Conservation (phyloP, 2,797 vertebrate species). For the Nothura maculosa region DNA sequence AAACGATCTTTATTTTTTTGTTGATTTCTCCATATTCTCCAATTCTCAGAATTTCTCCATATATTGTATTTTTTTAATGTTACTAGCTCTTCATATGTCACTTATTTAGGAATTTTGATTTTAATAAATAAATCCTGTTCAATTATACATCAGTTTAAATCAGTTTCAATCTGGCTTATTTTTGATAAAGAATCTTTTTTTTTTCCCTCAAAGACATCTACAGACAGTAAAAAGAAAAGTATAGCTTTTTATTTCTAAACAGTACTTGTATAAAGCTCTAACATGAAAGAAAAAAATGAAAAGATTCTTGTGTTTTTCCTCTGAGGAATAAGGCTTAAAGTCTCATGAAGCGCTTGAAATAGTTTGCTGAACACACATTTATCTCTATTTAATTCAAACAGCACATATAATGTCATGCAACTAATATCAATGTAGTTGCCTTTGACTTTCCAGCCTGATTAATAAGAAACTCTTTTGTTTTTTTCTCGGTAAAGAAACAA, state of each 20-base stretch:
- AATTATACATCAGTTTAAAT: neutral
- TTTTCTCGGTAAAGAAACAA: neutral
- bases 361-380: neutral
- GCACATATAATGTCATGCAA: neutral
- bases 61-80: neutral
- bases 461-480: neutral
- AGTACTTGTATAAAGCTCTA: neutral
- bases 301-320: neutral
- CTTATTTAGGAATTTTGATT: neutral
- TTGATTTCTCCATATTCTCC: neutral
- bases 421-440: neutral
- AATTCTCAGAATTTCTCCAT: neutral
- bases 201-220: neutral
- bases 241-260: neutral
- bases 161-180: neutral
- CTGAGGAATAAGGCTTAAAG: rapidly evolving
- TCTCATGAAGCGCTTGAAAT: neutral
- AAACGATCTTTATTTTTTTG: neutral
- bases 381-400: neutral
- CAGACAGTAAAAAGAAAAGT: neutral
- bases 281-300: neutral
- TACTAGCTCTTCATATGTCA: neutral
- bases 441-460: neutral
- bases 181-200: neutral
- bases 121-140: neutral